phyloP scores from a whole-genome alignment of 2,888 invertebrate genomes.

The Eutolmus rufibarbis region DNA sequence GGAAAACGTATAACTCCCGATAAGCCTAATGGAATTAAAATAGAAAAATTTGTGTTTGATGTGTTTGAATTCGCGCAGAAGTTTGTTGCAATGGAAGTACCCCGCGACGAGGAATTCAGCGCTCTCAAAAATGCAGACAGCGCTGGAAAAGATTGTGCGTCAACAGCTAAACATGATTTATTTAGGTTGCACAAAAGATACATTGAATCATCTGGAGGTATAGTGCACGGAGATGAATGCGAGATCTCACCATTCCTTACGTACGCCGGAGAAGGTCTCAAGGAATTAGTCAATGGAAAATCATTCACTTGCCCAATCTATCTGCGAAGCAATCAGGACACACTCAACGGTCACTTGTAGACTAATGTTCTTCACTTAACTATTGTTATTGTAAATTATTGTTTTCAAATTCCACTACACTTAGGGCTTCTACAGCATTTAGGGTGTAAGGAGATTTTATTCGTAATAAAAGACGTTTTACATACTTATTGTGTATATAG shows the following conservation, averaged over 20 bases:
- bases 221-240: slow-evolving; percentile 71
- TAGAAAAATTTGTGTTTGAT: slow-evolving; percentile 99
- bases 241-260: slow-evolving; percentile 93
- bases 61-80: slow-evolving; percentile 92
- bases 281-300: slow-evolving; percentile 71
- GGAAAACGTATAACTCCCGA: slow-evolving; percentile 78
- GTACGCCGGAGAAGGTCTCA: slow-evolving; percentile 88
- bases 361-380: background rate
- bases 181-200: slow-evolving; percentile 79
- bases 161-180: slow-evolving; percentile 82
- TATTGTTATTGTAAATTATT: background rate
- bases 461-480: background rate
- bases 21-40: slow-evolving; percentile 93
- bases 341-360: slow-evolving; percentile 58
- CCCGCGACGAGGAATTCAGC: slow-evolving; percentile 93
- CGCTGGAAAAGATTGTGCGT: slow-evolving; percentile 88
- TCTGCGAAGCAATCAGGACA: slow-evolving; percentile 64
- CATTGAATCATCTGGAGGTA: slow-evolving; percentile 82
- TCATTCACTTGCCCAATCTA: slow-evolving; percentile 73
- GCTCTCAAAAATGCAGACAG: slow-evolving; percentile 94
- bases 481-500: background rate
- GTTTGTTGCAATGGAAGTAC: slow-evolving; percentile 92
- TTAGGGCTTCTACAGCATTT: slow-evolving; percentile 3
- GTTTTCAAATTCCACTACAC: slow-evolving; percentile 22
- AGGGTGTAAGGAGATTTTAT: background rate